Conservation (phyloP, 2,113 vertebrate genomes). For the Rhinopomastus cyanomelas region DNA sequence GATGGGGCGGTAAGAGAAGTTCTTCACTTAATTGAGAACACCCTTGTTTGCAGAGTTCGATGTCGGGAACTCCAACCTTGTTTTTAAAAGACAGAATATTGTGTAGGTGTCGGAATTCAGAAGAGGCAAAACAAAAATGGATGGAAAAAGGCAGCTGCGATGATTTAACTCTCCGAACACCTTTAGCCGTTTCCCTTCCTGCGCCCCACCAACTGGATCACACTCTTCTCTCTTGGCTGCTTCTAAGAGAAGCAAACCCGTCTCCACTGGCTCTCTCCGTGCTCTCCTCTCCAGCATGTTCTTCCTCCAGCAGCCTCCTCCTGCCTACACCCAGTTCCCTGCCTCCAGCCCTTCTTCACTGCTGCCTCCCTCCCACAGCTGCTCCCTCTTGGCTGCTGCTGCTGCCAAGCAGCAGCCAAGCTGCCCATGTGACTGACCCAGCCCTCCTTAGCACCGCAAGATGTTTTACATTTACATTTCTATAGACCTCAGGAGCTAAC, state of each 20-base stretch:
- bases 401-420: neutral
- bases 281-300: neutral
- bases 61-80: conserved; percentile 60
- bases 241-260: neutral
- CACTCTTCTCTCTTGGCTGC: neutral
- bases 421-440: rapidly evolving
- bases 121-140: conserved; percentile 51
- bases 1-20: conserved; percentile 40
- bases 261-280: neutral
- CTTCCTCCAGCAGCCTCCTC: neutral
- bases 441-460: neutral
- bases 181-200: neutral
- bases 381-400: no score
- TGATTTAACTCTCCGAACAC: conserved; percentile 47
- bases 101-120: conserved; percentile 68
- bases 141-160: conserved; percentile 60
- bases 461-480: neutral
- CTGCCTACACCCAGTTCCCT: neutral
- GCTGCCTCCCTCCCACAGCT: neutral
- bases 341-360: neutral
- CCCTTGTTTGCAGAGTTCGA: conserved; percentile 62
- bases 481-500: neutral
- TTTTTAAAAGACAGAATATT: conserved; percentile 48
- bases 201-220: neutral
- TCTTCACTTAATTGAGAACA: conserved; percentile 69